These are phyloP conservation scores for Caenorhabditis auriculariae DNA, from an alignment of 2,888 invertebrate species.

Conservation along the genomic window DNA sequence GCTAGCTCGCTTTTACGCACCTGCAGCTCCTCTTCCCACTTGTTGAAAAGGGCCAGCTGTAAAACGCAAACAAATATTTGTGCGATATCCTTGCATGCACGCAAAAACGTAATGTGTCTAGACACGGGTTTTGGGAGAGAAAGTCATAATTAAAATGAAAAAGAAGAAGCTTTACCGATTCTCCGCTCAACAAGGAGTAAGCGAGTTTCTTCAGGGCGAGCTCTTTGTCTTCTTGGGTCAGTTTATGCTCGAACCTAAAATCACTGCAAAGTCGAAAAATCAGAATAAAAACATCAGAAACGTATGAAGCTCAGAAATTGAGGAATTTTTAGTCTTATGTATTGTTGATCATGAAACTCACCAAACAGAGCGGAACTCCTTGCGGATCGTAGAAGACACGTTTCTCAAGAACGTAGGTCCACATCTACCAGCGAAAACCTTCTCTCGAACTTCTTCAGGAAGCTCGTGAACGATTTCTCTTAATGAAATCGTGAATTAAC, in stretches of 20 bases:
- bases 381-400: slow-evolving; percentile 40
- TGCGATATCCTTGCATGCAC: background rate
- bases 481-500: slow-evolving; percentile 6
- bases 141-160: too few species aligned
- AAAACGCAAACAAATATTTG: too few species aligned
- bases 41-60: slow-evolving; percentile 56
- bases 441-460: slow-evolving; percentile 46
- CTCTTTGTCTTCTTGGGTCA: slow-evolving; percentile 54
- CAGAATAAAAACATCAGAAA: too few species aligned
- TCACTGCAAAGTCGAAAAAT: too few species aligned
- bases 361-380: slow-evolving; percentile 56
- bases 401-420: slow-evolving; percentile 57
- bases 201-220: slow-evolving; percentile 54
- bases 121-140: too few species aligned
- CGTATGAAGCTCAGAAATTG: background rate
- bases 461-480: slow-evolving; percentile 38
- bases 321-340: background rate
- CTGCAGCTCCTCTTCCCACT: slow-evolving; percentile 57
- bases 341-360: background rate
- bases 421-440: slow-evolving; percentile 56
- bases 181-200: slow-evolving; percentile 51
- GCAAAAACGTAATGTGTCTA: background rate
- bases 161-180: slow-evolving; percentile 37
- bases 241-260: slow-evolving; percentile 50
- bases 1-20: slow-evolving; percentile 47